A percentile compares a stretch with the other conserved stretches of the same genome.
These are phyloP conservation scores for Yponomeuta cagnagella DNA, from an alignment of 2,888 invertebrate species.

Conservation along the genomic window DNA sequence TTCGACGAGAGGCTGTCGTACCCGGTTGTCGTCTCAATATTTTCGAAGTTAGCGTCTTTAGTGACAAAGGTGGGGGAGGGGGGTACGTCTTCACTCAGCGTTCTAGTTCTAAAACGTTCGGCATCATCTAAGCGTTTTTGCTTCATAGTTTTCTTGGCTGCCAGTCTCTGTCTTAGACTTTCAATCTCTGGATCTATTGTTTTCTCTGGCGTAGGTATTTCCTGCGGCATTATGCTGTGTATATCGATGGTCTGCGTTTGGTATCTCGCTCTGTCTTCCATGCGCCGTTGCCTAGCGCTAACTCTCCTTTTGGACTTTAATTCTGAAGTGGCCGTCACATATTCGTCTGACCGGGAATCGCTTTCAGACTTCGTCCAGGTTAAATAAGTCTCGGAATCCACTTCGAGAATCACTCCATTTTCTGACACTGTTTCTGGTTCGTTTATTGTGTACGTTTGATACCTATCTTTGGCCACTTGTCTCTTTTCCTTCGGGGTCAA, in stretches of 20 bases:
- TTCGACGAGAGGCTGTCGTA: conserved; percentile 66
- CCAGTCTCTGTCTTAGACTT: conserved; percentile 52
- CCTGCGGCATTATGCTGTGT: conserved; percentile 41
- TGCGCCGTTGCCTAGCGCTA: conserved; percentile 80
- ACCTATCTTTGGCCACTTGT: conserved; percentile 84
- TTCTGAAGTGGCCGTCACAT: conserved; percentile 50
- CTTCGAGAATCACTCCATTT: conserved; percentile 42
- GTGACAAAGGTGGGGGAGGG: conserved; percentile 70
- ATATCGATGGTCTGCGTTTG: conserved; percentile 79
- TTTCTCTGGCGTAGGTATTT: conserved; percentile 26
- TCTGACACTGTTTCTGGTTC: conserved; percentile 56
- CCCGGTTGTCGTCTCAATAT: conserved; percentile 65
- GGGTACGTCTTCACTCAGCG: conserved; percentile 74
- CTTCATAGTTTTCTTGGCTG: conserved; percentile 67
- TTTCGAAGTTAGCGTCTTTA: conserved; percentile 61
- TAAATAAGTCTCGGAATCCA: conserved; percentile 38
- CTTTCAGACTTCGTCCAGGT: conserved; percentile 68
- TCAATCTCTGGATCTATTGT: conserved; percentile 54
- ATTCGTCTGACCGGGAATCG: conserved; percentile 52
- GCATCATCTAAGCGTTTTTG: conserved; percentile 79
- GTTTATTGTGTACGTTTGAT: conserved; percentile 88
- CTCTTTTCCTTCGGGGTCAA: conserved; percentile 87
- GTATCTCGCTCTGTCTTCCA: conserved; percentile 81
- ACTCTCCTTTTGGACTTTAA: conserved; percentile 50
- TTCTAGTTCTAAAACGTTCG: conserved; percentile 84